These are phyloP conservation scores for Polyommatus icarus DNA, from an alignment of 2,888 invertebrate genomes.

Conservation along the genomic window DNA sequence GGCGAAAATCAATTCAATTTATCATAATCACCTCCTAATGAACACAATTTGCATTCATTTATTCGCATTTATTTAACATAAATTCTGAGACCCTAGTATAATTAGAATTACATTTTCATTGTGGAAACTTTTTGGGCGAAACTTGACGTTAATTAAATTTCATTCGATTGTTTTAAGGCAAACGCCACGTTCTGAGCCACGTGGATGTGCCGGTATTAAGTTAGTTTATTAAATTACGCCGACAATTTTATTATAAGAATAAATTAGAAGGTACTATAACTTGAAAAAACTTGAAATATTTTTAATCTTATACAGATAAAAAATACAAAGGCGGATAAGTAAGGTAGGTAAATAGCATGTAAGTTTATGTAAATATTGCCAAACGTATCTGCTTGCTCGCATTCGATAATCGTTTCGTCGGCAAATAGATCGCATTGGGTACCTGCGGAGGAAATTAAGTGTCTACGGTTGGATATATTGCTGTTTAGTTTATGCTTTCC, in stretches of 20 bases:
- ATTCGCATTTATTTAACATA: neutral
- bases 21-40: neutral
- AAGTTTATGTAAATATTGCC: neutral
- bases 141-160: constrained; percentile 10
- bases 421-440: neutral
- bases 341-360: neutral
- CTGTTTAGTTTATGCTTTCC: constrained; percentile 19
- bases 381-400: neutral
- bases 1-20: neutral
- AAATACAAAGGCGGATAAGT: neutral
- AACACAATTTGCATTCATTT: neutral
- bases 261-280: neutral
- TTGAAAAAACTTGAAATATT: too few species aligned
- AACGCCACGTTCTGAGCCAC: neutral
- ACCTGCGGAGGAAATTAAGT: constrained; percentile 6
- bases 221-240: neutral
- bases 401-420: neutral
- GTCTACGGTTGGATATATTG: constrained; percentile 2
- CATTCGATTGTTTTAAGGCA: constrained; percentile 9
- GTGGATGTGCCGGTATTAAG: neutral
- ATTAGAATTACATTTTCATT: constrained; percentile 14
- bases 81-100: constrained; percentile 1
- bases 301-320: too few species aligned
- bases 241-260: neutral
- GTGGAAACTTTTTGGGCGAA: neutral